phyloP scores from a whole-genome alignment of 2,888 invertebrate genomes.

The Amphipoea lucens region DNA sequence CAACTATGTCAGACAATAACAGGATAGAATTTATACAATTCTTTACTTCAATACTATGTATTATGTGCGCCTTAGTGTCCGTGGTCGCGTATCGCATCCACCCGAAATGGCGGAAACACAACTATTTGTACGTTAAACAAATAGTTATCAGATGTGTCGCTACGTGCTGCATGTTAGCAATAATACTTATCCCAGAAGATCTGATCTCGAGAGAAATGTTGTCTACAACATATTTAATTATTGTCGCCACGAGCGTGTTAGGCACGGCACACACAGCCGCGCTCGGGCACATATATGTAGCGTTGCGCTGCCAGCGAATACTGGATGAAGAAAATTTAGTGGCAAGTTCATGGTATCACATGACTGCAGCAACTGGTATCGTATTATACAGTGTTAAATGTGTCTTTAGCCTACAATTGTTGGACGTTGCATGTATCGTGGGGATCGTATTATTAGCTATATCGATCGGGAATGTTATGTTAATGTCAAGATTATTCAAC shows the following conservation, averaged over 20 bases:
- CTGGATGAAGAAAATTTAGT: conserved; percentile 21
- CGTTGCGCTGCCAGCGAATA: not conserved
- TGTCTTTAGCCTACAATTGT: not conserved
- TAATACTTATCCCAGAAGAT: conserved; percentile 13
- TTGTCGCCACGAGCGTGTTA: not conserved
- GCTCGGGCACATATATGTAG: conserved; percentile 9
- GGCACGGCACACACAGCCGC: not conserved
- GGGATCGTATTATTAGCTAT: not conserved
- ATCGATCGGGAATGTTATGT: conserved; percentile 24
- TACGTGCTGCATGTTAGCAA: not conserved
- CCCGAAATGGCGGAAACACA: conserved; percentile 25
- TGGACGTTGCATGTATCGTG: not conserved
- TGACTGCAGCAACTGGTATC: no score
- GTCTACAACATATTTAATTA: not conserved
- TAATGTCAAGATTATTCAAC: conserved; percentile 11
- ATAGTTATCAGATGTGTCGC: not conserved
- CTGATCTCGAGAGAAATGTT: not conserved
- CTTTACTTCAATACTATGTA: not conserved
- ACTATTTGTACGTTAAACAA: conserved; percentile 27
- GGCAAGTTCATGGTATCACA: not conserved
- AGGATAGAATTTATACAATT: conserved; percentile 16
- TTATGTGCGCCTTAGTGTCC: conserved; percentile 18
- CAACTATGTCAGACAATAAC: conserved; percentile 9
- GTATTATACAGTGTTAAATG: conserved; percentile 10
- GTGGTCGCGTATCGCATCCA: not conserved